Conservation (phyloP, 2,113 vertebrate genomes). For the Pelmatolapia mariae region DNA sequence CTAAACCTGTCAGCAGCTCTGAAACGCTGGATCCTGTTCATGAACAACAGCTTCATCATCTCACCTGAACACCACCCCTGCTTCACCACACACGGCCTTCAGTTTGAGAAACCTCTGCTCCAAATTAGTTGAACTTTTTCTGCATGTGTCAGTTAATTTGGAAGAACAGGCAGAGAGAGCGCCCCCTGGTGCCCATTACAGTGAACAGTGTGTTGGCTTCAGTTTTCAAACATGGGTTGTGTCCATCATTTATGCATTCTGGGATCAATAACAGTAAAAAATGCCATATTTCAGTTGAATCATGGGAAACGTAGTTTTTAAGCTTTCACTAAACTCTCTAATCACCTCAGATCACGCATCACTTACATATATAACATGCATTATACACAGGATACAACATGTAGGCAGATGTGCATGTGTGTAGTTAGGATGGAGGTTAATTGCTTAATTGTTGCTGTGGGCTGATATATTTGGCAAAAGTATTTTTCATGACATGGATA, state of each 20-base stretch:
- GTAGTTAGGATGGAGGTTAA: not conserved
- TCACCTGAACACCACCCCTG: not conserved
- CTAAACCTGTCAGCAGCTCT: not conserved
- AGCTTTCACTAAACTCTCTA: rapidly evolving
- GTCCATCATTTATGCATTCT: not conserved
- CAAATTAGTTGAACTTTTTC: not conserved
- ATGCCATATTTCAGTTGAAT: not conserved
- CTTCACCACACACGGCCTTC: not conserved
- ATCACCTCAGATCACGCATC: not conserved
- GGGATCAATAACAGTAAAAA: not conserved
- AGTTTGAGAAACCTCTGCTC: not conserved
- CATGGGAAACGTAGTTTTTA: not conserved
- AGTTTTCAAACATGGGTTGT: not conserved
- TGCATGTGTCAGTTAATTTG: not conserved
- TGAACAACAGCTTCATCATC: not conserved
- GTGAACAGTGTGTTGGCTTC: too few species aligned
- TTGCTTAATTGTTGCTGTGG: not conserved
- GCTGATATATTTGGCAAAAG: not conserved
- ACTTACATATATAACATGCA: not conserved
- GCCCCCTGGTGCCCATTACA: not conserved
- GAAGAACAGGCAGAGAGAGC: not conserved
- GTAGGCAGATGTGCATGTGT: not conserved
- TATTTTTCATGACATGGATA: not conserved
- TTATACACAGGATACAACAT: not conserved
- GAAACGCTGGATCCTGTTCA: not conserved